Percentiles rank a stretch among this genome's conserved stretches.
These are phyloP conservation scores for Argynnis bischoffii DNA, from an alignment of 2,888 invertebrate genomes.

Conservation along the genomic window DNA sequence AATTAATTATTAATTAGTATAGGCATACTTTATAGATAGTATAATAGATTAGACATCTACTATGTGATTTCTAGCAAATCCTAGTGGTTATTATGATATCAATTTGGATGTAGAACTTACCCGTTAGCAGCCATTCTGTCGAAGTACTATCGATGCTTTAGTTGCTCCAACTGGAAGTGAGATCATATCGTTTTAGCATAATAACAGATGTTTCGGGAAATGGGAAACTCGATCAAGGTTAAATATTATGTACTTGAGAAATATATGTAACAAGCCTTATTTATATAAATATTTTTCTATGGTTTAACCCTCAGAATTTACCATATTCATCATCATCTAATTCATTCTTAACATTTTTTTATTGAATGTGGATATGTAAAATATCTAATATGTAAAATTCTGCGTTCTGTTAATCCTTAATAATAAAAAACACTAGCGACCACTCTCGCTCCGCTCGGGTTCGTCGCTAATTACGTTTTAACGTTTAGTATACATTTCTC, in stretches of 20 bases:
- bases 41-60: too few relatives aligned
- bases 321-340: too few relatives aligned
- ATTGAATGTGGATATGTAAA: too few relatives aligned
- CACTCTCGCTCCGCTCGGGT: too few relatives aligned
- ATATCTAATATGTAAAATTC: too few relatives aligned
- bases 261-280: neutral
- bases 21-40: too few relatives aligned
- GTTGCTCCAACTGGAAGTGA: conserved; percentile 55
- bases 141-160: conserved; percentile 45
- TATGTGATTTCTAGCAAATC: neutral
- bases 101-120: conserved; percentile 13
- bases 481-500: too few relatives aligned
- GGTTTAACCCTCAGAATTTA: neutral
- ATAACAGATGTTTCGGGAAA: conserved; percentile 53
- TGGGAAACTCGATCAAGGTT: conserved; percentile 42
- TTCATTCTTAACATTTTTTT: too few relatives aligned
- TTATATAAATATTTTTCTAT: neutral
- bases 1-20: too few relatives aligned
- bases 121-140: conserved; percentile 57
- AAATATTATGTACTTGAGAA: conserved; percentile 3
- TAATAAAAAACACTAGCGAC: too few relatives aligned
- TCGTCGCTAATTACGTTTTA: too few relatives aligned
- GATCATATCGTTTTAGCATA: conserved; percentile 54
- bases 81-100: neutral
- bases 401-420: too few relatives aligned